These are phyloP conservation scores for Drosophila algonquin DNA, from an alignment of 2,888 invertebrate species.

Conservation along the genomic window DNA sequence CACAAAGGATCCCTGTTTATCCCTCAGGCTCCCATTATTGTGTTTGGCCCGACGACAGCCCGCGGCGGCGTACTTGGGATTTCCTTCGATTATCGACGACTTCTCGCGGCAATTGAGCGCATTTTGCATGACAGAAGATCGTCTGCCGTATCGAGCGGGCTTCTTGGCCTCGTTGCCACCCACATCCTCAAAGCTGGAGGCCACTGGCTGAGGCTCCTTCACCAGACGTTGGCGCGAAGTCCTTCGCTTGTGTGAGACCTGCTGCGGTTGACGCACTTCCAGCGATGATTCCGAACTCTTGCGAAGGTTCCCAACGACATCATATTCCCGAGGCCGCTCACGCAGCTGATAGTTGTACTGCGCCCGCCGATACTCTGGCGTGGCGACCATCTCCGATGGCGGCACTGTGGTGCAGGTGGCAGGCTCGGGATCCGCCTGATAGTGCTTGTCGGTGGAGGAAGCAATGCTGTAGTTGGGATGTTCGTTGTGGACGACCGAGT, in stretches of 20 bases:
- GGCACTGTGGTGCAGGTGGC: constrained; percentile 53
- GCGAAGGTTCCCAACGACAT: constrained; percentile 42
- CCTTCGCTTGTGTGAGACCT: constrained; percentile 56
- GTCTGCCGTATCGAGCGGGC: constrained; percentile 80
- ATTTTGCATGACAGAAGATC: constrained; percentile 79
- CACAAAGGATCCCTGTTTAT: constrained; percentile 77
- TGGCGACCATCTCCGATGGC: constrained; percentile 70
- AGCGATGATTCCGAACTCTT: constrained; percentile 66
- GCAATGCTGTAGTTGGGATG: background rate
- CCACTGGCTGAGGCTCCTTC: constrained; percentile 45
- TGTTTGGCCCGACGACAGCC: constrained; percentile 63
- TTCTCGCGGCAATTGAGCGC: constrained; percentile 78
- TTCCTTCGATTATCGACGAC: constrained; percentile 80
- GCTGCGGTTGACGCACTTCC: constrained; percentile 49
- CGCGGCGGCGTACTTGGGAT: constrained; percentile 77
- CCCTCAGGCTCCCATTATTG: constrained; percentile 59
- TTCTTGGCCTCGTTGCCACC: constrained; percentile 62
- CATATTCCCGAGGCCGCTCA: constrained; percentile 52
- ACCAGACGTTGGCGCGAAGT: constrained; percentile 66
- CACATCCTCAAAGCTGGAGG: constrained; percentile 74
- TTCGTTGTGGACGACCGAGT: constrained; percentile 45
- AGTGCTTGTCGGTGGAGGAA: constrained; percentile 19
- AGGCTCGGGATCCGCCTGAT: constrained; percentile 29
- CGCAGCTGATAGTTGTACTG: constrained; percentile 82
- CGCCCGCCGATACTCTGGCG: constrained; percentile 83